phyloP scores from a whole-genome alignment of 2,888 invertebrate genomes.

The Falcaria lacertinaria region DNA sequence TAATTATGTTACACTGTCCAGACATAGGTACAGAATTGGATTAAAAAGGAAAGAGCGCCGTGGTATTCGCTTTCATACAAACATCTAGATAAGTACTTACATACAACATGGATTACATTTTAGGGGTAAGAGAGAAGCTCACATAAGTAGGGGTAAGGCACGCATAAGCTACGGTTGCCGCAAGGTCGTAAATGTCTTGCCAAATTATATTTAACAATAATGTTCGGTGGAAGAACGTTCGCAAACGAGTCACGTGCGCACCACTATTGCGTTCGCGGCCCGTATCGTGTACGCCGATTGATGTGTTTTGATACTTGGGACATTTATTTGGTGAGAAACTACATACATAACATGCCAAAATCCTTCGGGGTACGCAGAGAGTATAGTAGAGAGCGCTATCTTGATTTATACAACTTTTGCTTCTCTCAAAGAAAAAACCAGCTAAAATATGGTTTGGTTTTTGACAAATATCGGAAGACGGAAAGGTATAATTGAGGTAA shows the following conservation, averaged over 20 bases:
- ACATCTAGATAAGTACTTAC: not conserved
- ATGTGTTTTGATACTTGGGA: slow-evolving; percentile 21
- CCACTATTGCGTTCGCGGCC: slow-evolving; percentile 22
- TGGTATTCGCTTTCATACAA: too few species aligned
- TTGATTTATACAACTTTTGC: too few species aligned
- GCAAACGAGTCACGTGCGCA: slow-evolving; percentile 34
- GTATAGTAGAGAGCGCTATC: too few species aligned
- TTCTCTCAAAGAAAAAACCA: too few species aligned
- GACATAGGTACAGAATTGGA: too few species aligned
- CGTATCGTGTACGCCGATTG: slow-evolving; percentile 2
- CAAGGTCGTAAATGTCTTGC: slow-evolving; percentile 64
- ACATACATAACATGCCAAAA: too few species aligned
- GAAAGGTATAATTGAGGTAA: too few species aligned
- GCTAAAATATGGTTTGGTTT: too few species aligned
- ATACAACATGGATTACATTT: slow-evolving; percentile 1
- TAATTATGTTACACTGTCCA: too few species aligned
- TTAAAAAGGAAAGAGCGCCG: too few species aligned
- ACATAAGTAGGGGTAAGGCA: not conserved
- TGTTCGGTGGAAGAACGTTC: slow-evolving; percentile 23
- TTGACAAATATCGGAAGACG: too few species aligned
- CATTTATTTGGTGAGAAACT: not conserved
- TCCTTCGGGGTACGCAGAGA: too few species aligned
- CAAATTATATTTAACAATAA: slow-evolving; percentile 66
- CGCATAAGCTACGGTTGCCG: slow-evolving; percentile 42
- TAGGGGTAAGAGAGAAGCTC: not conserved